Evolutionary conservation across 2,797 vertebrate species (phyloP).

Genomic region (Chromobotia macracanthus): DNA sequence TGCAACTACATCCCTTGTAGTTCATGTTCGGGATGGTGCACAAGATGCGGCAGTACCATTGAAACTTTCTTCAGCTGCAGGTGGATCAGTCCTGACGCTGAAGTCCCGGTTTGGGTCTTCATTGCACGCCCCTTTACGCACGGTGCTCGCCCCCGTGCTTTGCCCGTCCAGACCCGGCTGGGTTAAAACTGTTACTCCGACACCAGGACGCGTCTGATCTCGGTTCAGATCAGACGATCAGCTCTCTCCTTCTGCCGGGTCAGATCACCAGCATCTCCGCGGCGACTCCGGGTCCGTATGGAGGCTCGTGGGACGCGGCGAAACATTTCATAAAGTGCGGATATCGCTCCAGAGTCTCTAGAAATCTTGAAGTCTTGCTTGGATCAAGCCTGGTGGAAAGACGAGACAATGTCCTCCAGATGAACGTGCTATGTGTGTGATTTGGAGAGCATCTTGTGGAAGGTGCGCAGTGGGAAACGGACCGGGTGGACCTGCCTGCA

Average conservation of each 20-base stretch:
- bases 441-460: constrained; percentile 84
- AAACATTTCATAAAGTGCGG: constrained; percentile 65
- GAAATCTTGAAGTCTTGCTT: constrained; percentile 33
- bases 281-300: constrained; percentile 54
- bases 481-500: constrained; percentile 81
- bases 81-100: background rate
- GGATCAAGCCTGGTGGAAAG: constrained; percentile 61
- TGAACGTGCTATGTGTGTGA: constrained; percentile 86
- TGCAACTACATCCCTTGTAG: no score
- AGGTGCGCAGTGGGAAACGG: constrained; percentile 84
- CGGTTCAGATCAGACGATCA: no score
- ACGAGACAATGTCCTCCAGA: constrained; percentile 64
- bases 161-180: constrained; percentile 23
- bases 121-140: constrained; percentile 63
- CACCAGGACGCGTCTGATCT: constrained; percentile 18
- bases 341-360: constrained; percentile 38
- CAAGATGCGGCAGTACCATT: no score
- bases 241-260: constrained; percentile 53
- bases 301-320: constrained; percentile 59
- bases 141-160: constrained; percentile 43
- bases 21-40: no score
- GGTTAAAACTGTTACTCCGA: constrained; percentile 27
- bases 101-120: background rate
- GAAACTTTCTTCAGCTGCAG: background rate
- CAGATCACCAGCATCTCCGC: constrained; percentile 47